Percentiles rank a stretch among this genome's conserved stretches.
Evolutionary conservation across 2,797 vertebrate genomes (phyloP).

Genomic region (Oreochromis grahami): DNA sequence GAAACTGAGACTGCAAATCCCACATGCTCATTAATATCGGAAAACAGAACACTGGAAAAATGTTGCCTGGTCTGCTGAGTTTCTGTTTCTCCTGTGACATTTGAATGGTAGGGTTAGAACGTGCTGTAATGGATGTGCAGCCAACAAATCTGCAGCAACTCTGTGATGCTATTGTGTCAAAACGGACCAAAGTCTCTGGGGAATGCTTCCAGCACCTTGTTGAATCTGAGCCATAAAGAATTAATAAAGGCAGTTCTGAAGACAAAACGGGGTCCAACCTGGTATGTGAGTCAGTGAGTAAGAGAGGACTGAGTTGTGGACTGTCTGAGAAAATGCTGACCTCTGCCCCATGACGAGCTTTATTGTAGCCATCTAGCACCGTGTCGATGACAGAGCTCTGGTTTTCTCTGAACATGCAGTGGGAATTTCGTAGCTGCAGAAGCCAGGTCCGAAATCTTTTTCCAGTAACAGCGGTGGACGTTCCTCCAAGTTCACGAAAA

Average conservation of each 20-base stretch:
- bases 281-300: background rate
- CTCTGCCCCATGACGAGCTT: conserved; percentile 88
- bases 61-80: background rate
- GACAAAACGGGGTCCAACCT: background rate
- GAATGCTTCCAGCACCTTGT: background rate
- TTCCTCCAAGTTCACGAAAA: conserved; percentile 77
- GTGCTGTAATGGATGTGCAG: background rate
- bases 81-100: background rate
- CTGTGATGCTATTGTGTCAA: background rate
- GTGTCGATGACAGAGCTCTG: conserved; percentile 81
- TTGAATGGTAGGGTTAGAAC: background rate
- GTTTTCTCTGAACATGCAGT: conserved; percentile 76
- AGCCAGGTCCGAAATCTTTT: conserved; percentile 88
- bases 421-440: conserved; percentile 83
- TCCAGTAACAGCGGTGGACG: conserved; percentile 83
- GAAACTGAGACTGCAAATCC: background rate
- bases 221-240: background rate
- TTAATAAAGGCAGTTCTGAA: background rate
- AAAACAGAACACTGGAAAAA: background rate
- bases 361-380: conserved; percentile 88
- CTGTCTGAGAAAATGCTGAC: conserved; percentile 60
- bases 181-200: background rate
- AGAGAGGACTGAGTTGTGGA: background rate
- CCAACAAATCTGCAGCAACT: background rate
- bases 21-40: background rate